These are phyloP conservation scores for Malthinus flaveolus DNA, from an alignment of 2,888 invertebrate genomes.

Conservation along the genomic window DNA sequence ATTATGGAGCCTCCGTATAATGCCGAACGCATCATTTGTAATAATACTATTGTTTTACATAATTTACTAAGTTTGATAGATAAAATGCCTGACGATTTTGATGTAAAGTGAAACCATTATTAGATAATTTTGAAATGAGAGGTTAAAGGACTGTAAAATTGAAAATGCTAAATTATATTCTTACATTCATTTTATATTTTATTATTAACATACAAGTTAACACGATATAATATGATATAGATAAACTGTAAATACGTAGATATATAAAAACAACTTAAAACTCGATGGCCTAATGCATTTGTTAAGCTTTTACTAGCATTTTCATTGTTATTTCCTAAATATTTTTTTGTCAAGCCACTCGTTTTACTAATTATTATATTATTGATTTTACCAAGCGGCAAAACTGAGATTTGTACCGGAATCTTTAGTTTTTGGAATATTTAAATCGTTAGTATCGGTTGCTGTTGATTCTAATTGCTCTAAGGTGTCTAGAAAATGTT, in stretches of 20 bases:
- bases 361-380: too few species aligned
- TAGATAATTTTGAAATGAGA: too few species aligned
- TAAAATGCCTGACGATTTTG: constrained; percentile 45
- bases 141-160: too few species aligned
- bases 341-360: neutral
- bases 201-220: neutral
- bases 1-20: constrained; percentile 52
- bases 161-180: neutral
- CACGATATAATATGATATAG: constrained; percentile 1
- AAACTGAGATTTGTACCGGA: constrained; percentile 51
- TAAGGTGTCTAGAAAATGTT: constrained; percentile 53
- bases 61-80: constrained; percentile 48
- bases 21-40: constrained; percentile 48
- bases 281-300: too few species aligned
- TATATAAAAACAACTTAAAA: neutral
- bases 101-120: constrained; percentile 13
- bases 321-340: neutral
- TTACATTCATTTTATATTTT: neutral
- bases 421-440: constrained; percentile 40
- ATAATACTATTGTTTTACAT: constrained; percentile 50
- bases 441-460: constrained; percentile 22
- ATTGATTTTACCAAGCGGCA: constrained; percentile 48
- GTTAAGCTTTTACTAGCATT: neutral
- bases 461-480: constrained; percentile 45
- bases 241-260: constrained; percentile 4